These are phyloP conservation scores for Pseudorhombus dupliciocellatus DNA, from an alignment of 2,113 vertebrate species.

Conservation along the genomic window DNA sequence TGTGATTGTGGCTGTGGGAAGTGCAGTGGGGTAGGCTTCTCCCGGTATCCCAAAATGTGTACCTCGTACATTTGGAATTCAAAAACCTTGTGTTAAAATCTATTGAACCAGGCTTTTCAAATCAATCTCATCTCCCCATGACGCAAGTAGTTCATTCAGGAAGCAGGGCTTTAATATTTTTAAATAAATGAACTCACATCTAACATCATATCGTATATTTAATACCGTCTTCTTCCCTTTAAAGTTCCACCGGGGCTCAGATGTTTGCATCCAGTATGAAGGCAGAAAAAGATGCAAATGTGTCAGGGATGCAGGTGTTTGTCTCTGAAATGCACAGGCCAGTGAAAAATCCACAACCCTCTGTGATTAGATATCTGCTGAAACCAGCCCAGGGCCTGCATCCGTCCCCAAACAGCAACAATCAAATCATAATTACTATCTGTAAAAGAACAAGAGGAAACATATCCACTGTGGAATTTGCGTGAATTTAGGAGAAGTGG, in stretches of 20 bases:
- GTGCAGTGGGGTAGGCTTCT: constrained; percentile 11
- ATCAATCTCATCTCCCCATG: constrained; percentile 7
- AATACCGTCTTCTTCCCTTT: constrained; percentile 3
- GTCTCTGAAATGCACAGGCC: constrained; percentile 22
- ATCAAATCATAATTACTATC: constrained; percentile 15
- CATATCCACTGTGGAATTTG: constrained; percentile 18
- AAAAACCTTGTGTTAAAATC: constrained; percentile 16
- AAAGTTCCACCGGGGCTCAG: constrained; percentile 29
- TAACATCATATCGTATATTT: constrained; percentile 10
- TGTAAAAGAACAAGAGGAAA: constrained; percentile 17
- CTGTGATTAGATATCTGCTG: constrained; percentile 19
- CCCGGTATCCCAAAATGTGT: constrained; percentile 13
- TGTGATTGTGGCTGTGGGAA: constrained; percentile 45
- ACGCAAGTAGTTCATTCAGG: constrained; percentile 2
- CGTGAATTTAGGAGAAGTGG: constrained; percentile 19
- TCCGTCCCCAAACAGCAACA: constrained; percentile 18
- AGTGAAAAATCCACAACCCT: constrained; percentile 21
- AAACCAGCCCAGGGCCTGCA: constrained; percentile 35
- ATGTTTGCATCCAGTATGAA: constrained; percentile 24
- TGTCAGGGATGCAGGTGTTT: constrained; percentile 46
- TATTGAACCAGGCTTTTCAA: background rate
- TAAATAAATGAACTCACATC: background rate
- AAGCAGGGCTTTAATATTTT: background rate
- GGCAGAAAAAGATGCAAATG: constrained; percentile 5
- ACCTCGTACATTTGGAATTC: background rate